Conservation (phyloP, 2,888 invertebrate species). For the Mesoligia furuncula region DNA sequence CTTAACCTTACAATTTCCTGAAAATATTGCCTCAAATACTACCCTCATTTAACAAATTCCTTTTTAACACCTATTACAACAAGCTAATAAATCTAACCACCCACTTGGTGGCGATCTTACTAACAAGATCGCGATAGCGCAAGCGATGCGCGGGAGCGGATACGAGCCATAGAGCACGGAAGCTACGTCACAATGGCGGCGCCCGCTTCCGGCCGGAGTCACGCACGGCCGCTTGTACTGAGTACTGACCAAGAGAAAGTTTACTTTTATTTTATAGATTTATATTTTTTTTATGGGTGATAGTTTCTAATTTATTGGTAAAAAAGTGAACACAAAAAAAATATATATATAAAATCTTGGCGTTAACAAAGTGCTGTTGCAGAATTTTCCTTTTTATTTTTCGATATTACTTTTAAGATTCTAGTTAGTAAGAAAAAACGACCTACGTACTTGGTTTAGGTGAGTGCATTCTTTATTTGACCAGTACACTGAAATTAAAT, state of each 20-base stretch:
- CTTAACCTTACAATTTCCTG: too few species aligned
- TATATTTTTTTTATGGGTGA: background rate
- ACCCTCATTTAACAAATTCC: background rate
- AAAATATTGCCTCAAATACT: too few species aligned
- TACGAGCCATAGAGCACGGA: conserved; percentile 78
- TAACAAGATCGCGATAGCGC: conserved; percentile 77
- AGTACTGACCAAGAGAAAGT: conserved; percentile 68
- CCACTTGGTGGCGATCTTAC: conserved; percentile 56
- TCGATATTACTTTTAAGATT: background rate
- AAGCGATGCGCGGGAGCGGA: conserved; percentile 74
- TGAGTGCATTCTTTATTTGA: background rate
- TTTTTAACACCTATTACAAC: conserved; percentile 2
- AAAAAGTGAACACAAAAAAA: background rate
- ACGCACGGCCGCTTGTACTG: conserved; percentile 76
- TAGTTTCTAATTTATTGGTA: too few species aligned
- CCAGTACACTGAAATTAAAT: background rate
- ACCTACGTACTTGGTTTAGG: background rate
- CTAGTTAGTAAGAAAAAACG: background rate
- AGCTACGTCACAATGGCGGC: conserved; percentile 74
- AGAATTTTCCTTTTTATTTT: background rate
- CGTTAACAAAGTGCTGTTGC: too few species aligned
- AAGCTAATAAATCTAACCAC: conserved; percentile 60
- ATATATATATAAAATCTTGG: too few species aligned
- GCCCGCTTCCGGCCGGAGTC: conserved; percentile 81
- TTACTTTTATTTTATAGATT: conserved; percentile 48